Base-by-base conservation (phyloP, 2,797 vertebrate species). In the Acanthurus lineatus region DNA sequence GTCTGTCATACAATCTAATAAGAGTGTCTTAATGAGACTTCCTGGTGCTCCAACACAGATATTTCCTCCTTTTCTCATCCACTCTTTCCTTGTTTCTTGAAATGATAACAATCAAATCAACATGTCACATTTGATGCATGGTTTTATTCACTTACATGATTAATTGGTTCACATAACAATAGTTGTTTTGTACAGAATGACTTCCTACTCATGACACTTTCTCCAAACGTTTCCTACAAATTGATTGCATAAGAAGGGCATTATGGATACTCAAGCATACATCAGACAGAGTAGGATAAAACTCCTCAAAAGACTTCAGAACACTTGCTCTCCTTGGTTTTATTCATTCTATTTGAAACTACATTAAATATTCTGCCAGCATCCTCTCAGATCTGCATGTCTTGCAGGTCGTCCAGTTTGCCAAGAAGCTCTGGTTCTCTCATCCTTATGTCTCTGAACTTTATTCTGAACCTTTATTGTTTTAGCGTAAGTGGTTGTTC, bases 1-100 rank as follows among this genome's bases (percentile, higher is more conserved):
- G 40, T 67, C 53, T 62, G 15, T 67, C 6, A 22, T 22, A 20
- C 19, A 77, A 79, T 85, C 57, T 59, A 78, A 81, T 76, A 73
- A 58, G 20, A 58, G 25, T 16, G 2, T 59, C 40, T 25, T 59
- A 66, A 73, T n/a, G 22, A 63, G 60, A 71, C 48, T 70, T 82
- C 49, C 76, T 52, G 54, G 32, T 77, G 58, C 56, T 73, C 16
- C 38, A 49, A 38, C 4, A 44, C 6, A 67, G 16, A 60, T 17
- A 64, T 15, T 76, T 81, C 67, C 52, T 54, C 40, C 8, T 52
- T 74, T 82, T 77, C 10, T 25, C 22, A 49, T 42, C 22, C 17
- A n/a, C 40, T 9, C 3, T 19, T 72, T 71, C 40, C 64, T 56
- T 25, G 22, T 60, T 75, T 73, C 9, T 61, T 47, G 4, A 65